Conservation (phyloP, 2,888 invertebrate species). For the Boloria euphrosyne region DNA sequence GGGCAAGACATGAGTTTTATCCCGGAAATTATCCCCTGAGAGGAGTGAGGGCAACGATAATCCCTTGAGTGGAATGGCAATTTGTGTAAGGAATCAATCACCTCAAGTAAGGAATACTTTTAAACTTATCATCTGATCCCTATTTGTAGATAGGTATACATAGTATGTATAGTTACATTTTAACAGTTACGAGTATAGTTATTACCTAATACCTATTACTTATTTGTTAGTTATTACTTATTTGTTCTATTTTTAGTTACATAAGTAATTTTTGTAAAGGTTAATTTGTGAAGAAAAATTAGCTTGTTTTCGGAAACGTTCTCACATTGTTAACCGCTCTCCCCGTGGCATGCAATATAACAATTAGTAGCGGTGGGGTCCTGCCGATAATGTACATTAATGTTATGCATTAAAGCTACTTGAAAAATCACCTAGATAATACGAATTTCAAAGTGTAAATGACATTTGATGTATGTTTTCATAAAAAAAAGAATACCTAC, state of each 20-base stretch:
- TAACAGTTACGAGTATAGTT: no score
- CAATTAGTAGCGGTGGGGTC: constrained; percentile 53
- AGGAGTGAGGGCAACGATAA: no score
- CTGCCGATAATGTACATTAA: constrained; percentile 21
- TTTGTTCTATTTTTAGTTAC: constrained; percentile 7
- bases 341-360: constrained; percentile 62
- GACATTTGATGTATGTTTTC: constrained; percentile 8
- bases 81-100: no score
- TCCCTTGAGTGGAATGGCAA: no score
- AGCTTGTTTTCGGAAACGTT: constrained; percentile 72
- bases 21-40: no score
- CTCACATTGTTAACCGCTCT: constrained; percentile 58
- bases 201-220: no score
- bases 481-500: not conserved
- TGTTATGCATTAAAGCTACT: constrained; percentile 8
- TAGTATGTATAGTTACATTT: no score
- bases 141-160: no score
- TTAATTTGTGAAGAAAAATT: constrained; percentile 62
- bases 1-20: no score
- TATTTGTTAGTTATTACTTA: no score
- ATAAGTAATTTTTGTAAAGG: constrained; percentile 25
- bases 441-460: constrained; percentile 7
- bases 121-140: no score
- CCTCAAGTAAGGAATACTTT: no score
- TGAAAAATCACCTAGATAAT: constrained; percentile 7